phyloP scores from a whole-genome alignment of 2,113 vertebrate genomes.

The Pangasianodon hypophthalmus region DNA sequence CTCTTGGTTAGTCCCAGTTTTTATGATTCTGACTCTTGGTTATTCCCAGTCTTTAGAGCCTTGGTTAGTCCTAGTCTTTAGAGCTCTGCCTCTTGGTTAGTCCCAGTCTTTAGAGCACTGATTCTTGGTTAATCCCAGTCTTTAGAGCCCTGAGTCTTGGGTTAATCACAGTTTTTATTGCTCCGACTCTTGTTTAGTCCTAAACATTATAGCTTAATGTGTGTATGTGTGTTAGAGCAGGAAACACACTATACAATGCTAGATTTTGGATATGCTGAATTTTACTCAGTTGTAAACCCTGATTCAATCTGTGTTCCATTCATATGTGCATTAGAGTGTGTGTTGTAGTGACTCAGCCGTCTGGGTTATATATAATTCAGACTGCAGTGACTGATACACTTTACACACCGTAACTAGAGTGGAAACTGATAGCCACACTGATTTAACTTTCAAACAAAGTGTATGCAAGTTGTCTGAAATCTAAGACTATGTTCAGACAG shows the following conservation, averaged over 20 bases:
- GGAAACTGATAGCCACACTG: background rate
- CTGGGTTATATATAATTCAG: slow-evolving; percentile 32
- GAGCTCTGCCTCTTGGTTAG: too few relatives aligned
- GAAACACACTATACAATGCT: background rate
- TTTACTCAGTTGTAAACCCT: background rate
- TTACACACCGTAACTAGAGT: background rate
- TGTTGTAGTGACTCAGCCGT: background rate
- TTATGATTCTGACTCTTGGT: too few relatives aligned
- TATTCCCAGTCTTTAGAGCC: too few relatives aligned
- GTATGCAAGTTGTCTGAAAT: background rate
- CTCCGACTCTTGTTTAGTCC: too few relatives aligned
- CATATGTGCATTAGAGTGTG: background rate
- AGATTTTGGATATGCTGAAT: background rate
- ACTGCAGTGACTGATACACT: background rate
- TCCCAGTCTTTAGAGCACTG: too few relatives aligned
- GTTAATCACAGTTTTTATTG: background rate
- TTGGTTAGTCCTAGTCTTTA: too few relatives aligned
- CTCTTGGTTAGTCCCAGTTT: too few relatives aligned
- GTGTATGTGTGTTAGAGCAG: too few relatives aligned
- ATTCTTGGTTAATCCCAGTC: background rate
- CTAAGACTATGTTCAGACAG: background rate
- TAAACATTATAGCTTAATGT: too few relatives aligned
- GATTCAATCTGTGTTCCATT: background rate
- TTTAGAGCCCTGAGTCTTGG: too few relatives aligned
- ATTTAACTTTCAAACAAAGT: background rate